These are phyloP conservation scores for Enteromius treurensis DNA, from an alignment of 2,797 vertebrate genomes.

Conservation along the genomic window DNA sequence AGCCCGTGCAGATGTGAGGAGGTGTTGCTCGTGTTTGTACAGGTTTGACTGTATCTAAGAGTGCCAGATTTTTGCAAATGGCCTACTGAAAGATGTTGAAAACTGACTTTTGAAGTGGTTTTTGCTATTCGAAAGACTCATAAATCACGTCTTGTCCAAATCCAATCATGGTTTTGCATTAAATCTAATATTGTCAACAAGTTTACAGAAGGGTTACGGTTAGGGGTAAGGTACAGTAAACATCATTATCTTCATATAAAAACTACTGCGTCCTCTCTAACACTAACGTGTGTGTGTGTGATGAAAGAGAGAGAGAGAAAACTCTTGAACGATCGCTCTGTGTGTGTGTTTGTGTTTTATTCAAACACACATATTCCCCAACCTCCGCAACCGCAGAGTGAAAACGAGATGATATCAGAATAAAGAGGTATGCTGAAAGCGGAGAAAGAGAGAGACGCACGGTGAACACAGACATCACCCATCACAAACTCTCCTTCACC, in stretches of 20 bases:
- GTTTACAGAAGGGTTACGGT: slow-evolving; percentile 8
- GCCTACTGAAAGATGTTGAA: neutral
- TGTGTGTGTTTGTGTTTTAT: slow-evolving; percentile 32
- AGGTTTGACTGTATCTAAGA: neutral
- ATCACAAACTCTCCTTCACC: slow-evolving; percentile 45
- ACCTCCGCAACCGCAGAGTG: slow-evolving; percentile 22
- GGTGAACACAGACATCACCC: slow-evolving; percentile 48
- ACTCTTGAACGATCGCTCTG: slow-evolving; percentile 17
- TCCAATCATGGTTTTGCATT: slow-evolving; percentile 24
- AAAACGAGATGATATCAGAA: slow-evolving; percentile 41
- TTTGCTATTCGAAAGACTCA: neutral
- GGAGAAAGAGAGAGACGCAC: neutral
- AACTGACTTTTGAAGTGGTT: slow-evolving; percentile 27
- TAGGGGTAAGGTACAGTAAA: slow-evolving; percentile 26
- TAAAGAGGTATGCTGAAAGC: slow-evolving; percentile 36
- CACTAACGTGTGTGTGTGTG: slow-evolving; percentile 16
- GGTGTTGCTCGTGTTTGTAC: slow-evolving; percentile 15
- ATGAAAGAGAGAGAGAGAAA: slow-evolving; percentile 15
- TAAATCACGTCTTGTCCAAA: slow-evolving; percentile 31
- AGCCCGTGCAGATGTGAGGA: neutral
- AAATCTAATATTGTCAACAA: slow-evolving; percentile 35
- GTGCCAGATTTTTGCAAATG: neutral
- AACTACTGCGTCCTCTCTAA: slow-evolving; percentile 2
- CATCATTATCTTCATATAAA: slow-evolving; percentile 16
- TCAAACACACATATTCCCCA: slow-evolving; percentile 40